Evolutionary conservation across 2,888 invertebrate genomes (phyloP).

Genomic region (Conus canariensis): DNA sequence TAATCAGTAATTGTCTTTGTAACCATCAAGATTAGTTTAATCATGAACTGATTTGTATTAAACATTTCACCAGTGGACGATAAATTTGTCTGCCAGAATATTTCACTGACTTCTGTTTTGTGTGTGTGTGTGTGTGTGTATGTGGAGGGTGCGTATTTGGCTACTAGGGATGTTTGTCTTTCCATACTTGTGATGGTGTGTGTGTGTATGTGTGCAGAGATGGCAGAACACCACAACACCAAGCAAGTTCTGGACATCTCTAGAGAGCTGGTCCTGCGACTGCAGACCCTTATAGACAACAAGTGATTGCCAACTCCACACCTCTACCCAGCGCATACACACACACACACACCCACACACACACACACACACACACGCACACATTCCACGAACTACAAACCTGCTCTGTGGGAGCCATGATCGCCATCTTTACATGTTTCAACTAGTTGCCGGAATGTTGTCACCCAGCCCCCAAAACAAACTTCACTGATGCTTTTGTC

Average conservation of each 20-base stretch:
- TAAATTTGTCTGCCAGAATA: too few relatives aligned
- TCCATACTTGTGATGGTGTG: background rate
- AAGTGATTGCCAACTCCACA: conserved; percentile 79
- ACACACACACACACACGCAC: background rate
- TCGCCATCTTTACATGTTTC: background rate
- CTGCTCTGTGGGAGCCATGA: background rate
- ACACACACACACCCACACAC: background rate
- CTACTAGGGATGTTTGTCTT: too few relatives aligned
- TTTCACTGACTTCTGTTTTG: background rate
- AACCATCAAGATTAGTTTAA: too few relatives aligned
- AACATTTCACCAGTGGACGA: too few relatives aligned
- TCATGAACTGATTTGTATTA: too few relatives aligned
- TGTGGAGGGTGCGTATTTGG: background rate
- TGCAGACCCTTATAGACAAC: conserved; percentile 95
- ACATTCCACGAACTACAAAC: background rate
- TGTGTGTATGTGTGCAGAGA: conserved; percentile 87
- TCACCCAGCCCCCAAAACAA: background rate
- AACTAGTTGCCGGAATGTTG: background rate
- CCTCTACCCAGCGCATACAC: background rate
- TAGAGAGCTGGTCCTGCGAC: conserved; percentile 90
- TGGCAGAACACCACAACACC: conserved; percentile 96
- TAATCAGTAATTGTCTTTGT: too few relatives aligned
- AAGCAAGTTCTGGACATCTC: conserved; percentile 89
- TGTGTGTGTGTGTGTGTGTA: background rate
- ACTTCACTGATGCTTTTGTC: background rate